Conservation (phyloP, 2,797 vertebrate genomes). For the Lepus oiostolus region DNA sequence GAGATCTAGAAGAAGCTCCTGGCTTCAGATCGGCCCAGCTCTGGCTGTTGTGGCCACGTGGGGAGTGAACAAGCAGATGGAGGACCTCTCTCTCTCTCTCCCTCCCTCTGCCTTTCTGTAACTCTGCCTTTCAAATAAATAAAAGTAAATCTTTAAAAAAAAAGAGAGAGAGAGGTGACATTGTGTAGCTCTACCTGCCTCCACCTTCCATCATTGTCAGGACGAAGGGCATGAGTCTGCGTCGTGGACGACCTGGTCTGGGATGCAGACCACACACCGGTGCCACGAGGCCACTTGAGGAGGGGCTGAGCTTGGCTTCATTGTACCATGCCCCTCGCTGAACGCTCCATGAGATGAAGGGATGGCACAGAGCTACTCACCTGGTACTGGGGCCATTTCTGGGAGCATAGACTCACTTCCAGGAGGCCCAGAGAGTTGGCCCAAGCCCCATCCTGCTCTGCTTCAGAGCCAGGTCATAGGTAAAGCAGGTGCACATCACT, state of each 20-base stretch:
- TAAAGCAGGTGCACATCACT: rapidly evolving
- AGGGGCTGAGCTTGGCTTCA: not conserved
- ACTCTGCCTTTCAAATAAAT: no score
- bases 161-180: not conserved
- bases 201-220: no score
- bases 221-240: not conserved
- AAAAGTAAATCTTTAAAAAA: no score
- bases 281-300: not conserved
- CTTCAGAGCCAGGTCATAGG: not conserved
- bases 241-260: no score
- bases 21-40: no score
- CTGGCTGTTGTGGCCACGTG: no score
- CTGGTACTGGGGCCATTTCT: not conserved
- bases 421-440: not conserved
- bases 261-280: not conserved
- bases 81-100: no score
- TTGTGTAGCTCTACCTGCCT: not conserved
- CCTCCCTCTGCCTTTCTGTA: no score
- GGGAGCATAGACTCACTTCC: not conserved
- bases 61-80: no score
- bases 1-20: no score
- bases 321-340: not conserved
- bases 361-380: not conserved
- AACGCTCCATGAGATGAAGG: rapidly evolving
- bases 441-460: rapidly evolving